Evolutionary conservation across 2,113 vertebrate genomes (phyloP).

Genomic region (Paramormyrops kingsleyae): DNA sequence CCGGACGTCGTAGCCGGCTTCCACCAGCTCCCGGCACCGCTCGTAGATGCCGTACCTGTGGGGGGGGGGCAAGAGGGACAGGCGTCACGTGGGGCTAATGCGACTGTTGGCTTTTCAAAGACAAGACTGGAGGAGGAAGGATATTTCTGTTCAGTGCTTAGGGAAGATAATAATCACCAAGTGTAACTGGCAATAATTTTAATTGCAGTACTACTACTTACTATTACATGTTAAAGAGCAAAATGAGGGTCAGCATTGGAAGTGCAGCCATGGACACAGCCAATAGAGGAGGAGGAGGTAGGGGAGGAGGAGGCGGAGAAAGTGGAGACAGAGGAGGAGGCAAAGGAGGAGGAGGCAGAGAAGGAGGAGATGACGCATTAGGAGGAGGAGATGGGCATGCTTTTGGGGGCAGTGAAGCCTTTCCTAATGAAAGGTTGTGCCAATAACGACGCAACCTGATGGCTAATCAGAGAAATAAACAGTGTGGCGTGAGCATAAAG

Average conservation of each 20-base stretch:
- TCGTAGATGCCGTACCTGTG: conserved; percentile 92
- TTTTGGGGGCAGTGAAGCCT: not conserved
- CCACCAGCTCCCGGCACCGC: conserved; percentile 91
- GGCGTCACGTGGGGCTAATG: not conserved
- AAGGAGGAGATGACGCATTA: no score
- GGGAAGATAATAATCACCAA: not conserved
- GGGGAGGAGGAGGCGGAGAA: no score
- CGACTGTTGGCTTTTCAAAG: not conserved
- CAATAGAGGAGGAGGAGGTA: not conserved
- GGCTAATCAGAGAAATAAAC: not conserved
- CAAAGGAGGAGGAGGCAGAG: no score
- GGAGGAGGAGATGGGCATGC: not conserved
- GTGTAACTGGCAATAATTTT: not conserved
- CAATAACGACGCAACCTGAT: not conserved
- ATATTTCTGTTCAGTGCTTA: not conserved
- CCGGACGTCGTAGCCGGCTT: conserved; percentile 94
- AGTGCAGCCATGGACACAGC: not conserved
- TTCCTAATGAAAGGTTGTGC: not conserved
- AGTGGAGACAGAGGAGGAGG: no score
- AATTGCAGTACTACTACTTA: not conserved
- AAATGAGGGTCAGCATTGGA: not conserved
- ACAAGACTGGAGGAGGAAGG: not conserved
- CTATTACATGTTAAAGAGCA: not conserved
- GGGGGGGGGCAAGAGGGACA: not conserved
- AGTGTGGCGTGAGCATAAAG: not conserved